Base-by-base conservation (phyloP, 2,797 vertebrate genomes). In the Siniperca scherzeri region DNA sequence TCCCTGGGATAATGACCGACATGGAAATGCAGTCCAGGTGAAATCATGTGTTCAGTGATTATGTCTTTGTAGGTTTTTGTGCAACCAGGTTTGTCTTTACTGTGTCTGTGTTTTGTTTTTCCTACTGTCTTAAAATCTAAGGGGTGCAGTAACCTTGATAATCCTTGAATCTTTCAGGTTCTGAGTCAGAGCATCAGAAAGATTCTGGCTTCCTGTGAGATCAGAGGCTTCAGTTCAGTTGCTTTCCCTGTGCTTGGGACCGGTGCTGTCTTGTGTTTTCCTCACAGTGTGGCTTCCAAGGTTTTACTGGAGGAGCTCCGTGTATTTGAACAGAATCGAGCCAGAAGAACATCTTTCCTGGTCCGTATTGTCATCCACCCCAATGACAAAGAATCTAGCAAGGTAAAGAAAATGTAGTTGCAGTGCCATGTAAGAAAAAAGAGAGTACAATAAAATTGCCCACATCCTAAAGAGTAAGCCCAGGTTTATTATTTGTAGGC, bases 181-280 rank as follows among this genome's bases (percentile, higher is more conserved):
- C 77, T 96, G 65, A 88, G 81, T 52, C 36, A 70, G 9, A 78
- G 90, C 21, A 69, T 94, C 38, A 78, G 36, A 46, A 79, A 62
- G 0, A 33, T 83, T 17, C 81, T 96, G 40, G 7, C 56, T 12
- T 74, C 30, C 59, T 96, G 94, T 79, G 70, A 74, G 0, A 55
- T 6, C 5, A 75, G 17, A 69, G 86, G 77, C 12, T 91, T 85
- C 25, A 36, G 36, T 17, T 95, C 94, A 4, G 80, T 95, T 27
- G 91, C 91, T 11, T 40, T 96, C 62, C 94, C 95, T 1, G 73
- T 90, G 27, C 77, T 95, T 3, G 95, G 94, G 10, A 81, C 92
- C 0, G 94, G 94, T 0, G n/a, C 10, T 1, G 56, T 56, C 17
- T 76, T 95, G 2, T 7, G 27, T 17, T 95, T 94, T 50, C 94